phyloP scores from a whole-genome alignment of 2,113 vertebrate species.

The Notechis scutatus region DNA sequence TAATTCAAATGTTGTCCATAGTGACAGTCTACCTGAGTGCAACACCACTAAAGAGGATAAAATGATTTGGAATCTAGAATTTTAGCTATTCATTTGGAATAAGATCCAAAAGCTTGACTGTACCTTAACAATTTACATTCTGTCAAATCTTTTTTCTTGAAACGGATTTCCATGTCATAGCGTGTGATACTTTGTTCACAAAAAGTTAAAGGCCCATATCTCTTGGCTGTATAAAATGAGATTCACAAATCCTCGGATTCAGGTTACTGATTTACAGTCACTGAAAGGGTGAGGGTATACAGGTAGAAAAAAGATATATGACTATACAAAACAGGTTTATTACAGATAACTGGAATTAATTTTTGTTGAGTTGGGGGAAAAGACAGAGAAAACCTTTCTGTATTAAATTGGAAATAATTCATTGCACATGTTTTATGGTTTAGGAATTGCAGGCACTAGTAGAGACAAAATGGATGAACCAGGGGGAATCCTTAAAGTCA shows the following conservation, averaged over 20 bases:
- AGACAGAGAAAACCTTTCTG: slow-evolving; percentile 17
- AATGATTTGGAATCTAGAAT: neutral
- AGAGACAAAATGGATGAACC: slow-evolving; percentile 22
- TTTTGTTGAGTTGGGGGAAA: slow-evolving; percentile 20
- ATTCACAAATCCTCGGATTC: neutral
- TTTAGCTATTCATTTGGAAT: neutral
- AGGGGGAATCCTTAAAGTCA: neutral
- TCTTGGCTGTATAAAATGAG: neutral
- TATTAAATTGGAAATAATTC: slow-evolving; percentile 25
- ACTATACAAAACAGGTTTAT: neutral
- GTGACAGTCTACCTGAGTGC: slow-evolving; percentile 8
- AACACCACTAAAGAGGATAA: neutral
- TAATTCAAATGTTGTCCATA: neutral
- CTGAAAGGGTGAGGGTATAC: neutral
- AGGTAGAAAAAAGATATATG: neutral
- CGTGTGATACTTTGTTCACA: neutral
- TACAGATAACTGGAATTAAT: neutral
- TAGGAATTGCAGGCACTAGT: slow-evolving; percentile 22
- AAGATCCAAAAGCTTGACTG: neutral
- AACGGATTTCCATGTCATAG: neutral
- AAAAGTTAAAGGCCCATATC: neutral
- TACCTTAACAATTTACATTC: neutral
- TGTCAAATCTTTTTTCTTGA: neutral
- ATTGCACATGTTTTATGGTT: slow-evolving; percentile 25
- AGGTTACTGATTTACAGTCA: neutral